Base-by-base conservation (phyloP, 2,888 invertebrate genomes). In the Spisula subtruncata region DNA sequence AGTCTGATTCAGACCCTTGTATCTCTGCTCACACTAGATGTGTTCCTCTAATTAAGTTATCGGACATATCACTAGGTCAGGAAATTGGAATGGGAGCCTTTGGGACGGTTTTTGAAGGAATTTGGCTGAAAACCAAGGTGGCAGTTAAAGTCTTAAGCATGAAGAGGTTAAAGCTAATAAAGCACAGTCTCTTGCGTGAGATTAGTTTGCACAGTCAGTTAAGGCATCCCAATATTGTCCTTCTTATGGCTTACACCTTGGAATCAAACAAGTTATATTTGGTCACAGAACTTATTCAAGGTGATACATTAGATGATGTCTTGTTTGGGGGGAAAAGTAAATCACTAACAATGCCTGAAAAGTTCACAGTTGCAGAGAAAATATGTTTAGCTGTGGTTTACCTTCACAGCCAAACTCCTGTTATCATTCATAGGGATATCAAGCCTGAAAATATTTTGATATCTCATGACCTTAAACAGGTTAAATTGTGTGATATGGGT, bases 391-490 rank as follows among this genome's bases (percentile, higher is more conserved):
- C n/a, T n/a, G n/a, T n/a, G n/a, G n/a, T n/a, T n/a, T n/a, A n/a
- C n/a, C n/a, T n/a, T n/a, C n/a, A n/a, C n/a, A n/a, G n/a, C n/a
- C n/a, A n/a, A n/a, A n/a, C n/a, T n/a, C 90, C 90, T 51, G 25
- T 81, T 8, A 86, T 90, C 16, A 84, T 91, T 5, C 91, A 91
- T 48, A 86, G 88, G 32, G 88, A 90, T 71, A 90, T 91, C 14
- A 91, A 91, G 51, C 90, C 90, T 12, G 90, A 91, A 87, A 91
- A 91, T 80, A 66, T 90, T 16, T 80, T 91, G 18, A 54, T 91
- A 18, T 84, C 91, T 5, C 10, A 41, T 35, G 56, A 88, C 29
- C 79, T 87, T 18, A 32, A 85, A 51, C 18, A 18, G 4, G 20
- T 56, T 4, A 56, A 56, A 56, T 29, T 89, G 1, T 88, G 89